Conservation (phyloP, 2,888 invertebrate genomes). For the Drosophila ustulata region DNA sequence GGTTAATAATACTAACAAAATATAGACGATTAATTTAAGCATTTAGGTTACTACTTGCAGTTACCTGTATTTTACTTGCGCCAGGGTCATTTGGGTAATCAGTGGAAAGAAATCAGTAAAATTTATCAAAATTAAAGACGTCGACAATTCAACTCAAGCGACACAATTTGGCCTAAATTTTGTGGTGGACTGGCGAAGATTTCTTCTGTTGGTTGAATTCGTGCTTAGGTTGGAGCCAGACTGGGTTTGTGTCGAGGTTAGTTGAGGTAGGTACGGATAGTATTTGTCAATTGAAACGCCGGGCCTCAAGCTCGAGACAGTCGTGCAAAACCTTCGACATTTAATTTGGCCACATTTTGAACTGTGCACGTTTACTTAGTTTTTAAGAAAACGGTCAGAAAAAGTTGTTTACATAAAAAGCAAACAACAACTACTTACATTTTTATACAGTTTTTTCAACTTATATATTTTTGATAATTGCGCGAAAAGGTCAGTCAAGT, state of each 20-base stretch:
- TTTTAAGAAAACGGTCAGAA: constrained; percentile 53
- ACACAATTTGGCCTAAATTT: constrained; percentile 74
- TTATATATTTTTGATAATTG: constrained; percentile 66
- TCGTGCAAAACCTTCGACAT: constrained; percentile 79
- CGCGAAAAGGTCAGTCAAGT: constrained; percentile 69
- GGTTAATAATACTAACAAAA: constrained; percentile 17
- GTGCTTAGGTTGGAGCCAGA: constrained; percentile 53
- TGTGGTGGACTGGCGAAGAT: constrained; percentile 41
- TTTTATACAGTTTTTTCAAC: constrained; percentile 30
- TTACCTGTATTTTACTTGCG: constrained; percentile 26
- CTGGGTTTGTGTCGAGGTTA: constrained; percentile 49
- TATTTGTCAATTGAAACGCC: constrained; percentile 73
- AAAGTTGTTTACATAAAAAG: constrained; percentile 55
- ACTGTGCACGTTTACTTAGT: constrained; percentile 64
- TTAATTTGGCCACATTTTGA: constrained; percentile 74
- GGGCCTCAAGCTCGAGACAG: constrained; percentile 51
- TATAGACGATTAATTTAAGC: constrained; percentile 45
- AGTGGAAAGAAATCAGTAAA: constrained; percentile 49
- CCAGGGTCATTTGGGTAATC: constrained; percentile 63
- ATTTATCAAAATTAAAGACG: constrained; percentile 58
- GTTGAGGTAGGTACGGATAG: constrained; percentile 59
- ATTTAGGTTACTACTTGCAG: constrained; percentile 34
- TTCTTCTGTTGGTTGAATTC: constrained; percentile 59
- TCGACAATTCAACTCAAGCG: constrained; percentile 59
- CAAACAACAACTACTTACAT: constrained; percentile 20